These are phyloP conservation scores for Minunthozetes semirufus DNA, from an alignment of 2,888 invertebrate genomes.

Conservation along the genomic window DNA sequence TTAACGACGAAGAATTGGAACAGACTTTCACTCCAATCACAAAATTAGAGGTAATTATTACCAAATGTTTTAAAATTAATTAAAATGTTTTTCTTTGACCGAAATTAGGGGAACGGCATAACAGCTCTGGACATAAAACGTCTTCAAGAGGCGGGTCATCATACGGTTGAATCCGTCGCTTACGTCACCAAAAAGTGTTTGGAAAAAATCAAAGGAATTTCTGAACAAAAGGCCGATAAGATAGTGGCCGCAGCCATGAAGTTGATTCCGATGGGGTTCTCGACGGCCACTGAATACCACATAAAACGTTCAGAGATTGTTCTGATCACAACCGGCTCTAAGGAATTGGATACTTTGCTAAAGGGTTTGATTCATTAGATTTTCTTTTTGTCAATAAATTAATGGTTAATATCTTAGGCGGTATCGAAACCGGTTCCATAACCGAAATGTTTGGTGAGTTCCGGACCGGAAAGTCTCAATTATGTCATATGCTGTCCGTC, in stretches of 20 bases:
- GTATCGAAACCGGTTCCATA: slow-evolving; percentile 95
- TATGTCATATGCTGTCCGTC: slow-evolving; percentile 94
- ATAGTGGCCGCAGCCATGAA: slow-evolving; percentile 77
- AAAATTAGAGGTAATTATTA: slow-evolving; percentile 30
- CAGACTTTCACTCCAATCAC: slow-evolving; percentile 26
- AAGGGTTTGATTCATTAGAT: slow-evolving; percentile 55
- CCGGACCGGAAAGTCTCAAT: slow-evolving; percentile 91
- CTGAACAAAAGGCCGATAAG: slow-evolving; percentile 95
- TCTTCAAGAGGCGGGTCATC: slow-evolving; percentile 82
- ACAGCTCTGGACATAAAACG: slow-evolving; percentile 84
- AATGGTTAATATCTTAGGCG: slow-evolving; percentile 53
- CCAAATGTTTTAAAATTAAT: background rate
- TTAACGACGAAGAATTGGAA: slow-evolving; percentile 15
- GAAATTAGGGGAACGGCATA: slow-evolving; percentile 75
- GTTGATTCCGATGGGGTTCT: slow-evolving; percentile 94
- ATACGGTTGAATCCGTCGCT: slow-evolving; percentile 91
- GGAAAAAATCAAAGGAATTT: slow-evolving; percentile 83
- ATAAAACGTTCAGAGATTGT: slow-evolving; percentile 92
- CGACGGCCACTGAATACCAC: slow-evolving; percentile 92
- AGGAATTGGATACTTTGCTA: slow-evolving; percentile 80
- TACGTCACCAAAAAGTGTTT: slow-evolving; percentile 88
- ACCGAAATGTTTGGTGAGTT: slow-evolving; percentile 99
- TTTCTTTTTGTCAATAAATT: background rate
- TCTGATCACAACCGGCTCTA: slow-evolving; percentile 87
- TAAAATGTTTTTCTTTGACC: background rate